Conservation (phyloP, 2,113 vertebrate species). For the Halcyon malimbica region DNA sequence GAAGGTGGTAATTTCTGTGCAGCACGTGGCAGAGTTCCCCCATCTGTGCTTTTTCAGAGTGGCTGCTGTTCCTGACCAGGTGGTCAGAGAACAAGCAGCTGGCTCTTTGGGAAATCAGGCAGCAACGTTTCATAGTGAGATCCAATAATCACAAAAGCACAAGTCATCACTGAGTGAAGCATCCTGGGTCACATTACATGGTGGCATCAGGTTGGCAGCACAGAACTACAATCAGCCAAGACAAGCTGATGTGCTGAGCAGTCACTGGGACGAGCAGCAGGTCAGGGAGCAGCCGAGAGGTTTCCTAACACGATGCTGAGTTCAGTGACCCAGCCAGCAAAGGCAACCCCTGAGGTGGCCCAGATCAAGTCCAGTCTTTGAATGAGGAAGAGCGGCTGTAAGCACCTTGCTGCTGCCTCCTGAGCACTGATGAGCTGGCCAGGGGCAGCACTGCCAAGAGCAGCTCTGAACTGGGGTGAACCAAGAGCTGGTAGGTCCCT, state of each 20-base stretch:
- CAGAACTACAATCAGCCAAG: neutral
- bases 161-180: neutral
- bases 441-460: neutral
- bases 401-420: neutral
- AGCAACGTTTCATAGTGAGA: neutral
- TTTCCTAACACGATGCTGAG: accelerated
- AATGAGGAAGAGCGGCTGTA: neutral
- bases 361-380: neutral
- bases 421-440: neutral
- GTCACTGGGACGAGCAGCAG: accelerated
- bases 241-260: neutral
- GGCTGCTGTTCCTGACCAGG: neutral
- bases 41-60: neutral
- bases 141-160: neutral
- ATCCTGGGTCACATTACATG: neutral
- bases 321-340: neutral
- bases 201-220: neutral
- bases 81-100: neutral
- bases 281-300: neutral
- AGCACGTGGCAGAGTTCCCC: neutral
- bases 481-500: neutral
- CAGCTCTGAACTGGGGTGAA: neutral
- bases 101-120: neutral
- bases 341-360: neutral
- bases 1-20: neutral